A percentile compares a stretch with the other conserved stretches of the same genome.
Evolutionary conservation across 2,113 vertebrate species (phyloP).

Genomic region (Muntiacus reevesi): DNA sequence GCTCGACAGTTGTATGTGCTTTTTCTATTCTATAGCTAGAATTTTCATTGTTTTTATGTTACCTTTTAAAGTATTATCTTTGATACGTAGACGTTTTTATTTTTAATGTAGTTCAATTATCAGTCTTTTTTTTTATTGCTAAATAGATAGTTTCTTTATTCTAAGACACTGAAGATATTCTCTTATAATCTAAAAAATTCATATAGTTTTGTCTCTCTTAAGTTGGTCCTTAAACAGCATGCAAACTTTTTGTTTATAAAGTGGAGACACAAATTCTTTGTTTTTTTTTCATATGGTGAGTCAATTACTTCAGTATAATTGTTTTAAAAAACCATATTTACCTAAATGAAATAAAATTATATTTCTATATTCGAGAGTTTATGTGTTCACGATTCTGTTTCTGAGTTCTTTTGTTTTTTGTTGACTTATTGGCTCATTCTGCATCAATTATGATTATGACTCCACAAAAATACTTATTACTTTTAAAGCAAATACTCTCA

Average conservation of each 20-base stretch:
- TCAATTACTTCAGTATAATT: background rate
- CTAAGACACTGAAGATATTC: background rate
- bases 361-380: background rate
- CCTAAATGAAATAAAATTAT: background rate
- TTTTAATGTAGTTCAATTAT: background rate
- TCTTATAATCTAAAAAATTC: background rate
- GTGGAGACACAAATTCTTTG: background rate
- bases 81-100: background rate
- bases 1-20: background rate
- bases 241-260: background rate
- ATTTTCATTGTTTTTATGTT: background rate
- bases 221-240: background rate
- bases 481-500: background rate
- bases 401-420: background rate
- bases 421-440: background rate
- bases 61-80: background rate
- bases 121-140: background rate
- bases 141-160: background rate
- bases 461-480: background rate
- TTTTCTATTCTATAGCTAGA: background rate
- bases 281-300: background rate
- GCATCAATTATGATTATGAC: background rate
- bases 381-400: background rate
- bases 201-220: background rate
- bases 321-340: slow-evolving; percentile 5